These are phyloP conservation scores for Thinocorus orbignyianus DNA, from an alignment of 2,113 vertebrate genomes.

Conservation along the genomic window DNA sequence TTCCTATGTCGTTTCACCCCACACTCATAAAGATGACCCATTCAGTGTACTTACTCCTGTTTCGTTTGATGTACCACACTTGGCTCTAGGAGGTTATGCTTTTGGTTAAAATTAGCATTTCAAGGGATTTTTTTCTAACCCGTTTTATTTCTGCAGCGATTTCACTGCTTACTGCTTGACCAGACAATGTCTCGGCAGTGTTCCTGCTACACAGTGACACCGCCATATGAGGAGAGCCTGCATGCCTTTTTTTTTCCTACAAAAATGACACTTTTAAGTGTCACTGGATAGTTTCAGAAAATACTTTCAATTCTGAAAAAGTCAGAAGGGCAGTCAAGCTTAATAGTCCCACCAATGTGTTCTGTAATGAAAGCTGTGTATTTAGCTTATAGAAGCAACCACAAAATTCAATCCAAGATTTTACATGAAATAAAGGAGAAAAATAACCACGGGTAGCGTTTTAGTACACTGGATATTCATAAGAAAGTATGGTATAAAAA, in stretches of 20 bases:
- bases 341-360: neutral
- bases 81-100: neutral
- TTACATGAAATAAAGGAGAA: neutral
- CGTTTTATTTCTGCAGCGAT: neutral
- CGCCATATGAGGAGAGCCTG: neutral
- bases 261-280: neutral
- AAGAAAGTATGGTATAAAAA: neutral
- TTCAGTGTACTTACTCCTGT: neutral
- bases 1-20: neutral
- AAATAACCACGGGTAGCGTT: neutral
- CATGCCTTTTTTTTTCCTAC: neutral
- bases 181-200: neutral
- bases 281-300: neutral
- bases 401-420: neutral
- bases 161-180: neutral
- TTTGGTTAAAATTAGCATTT: neutral
- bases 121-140: neutral
- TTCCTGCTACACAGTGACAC: neutral
- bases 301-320: neutral
- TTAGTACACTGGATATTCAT: neutral
- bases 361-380: neutral
- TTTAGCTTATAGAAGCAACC: neutral
- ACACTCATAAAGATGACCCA: accelerated
- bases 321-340: neutral
- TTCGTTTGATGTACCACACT: neutral